Conservation (phyloP, 2,113 vertebrate genomes). For the Alligator mississippiensis region DNA sequence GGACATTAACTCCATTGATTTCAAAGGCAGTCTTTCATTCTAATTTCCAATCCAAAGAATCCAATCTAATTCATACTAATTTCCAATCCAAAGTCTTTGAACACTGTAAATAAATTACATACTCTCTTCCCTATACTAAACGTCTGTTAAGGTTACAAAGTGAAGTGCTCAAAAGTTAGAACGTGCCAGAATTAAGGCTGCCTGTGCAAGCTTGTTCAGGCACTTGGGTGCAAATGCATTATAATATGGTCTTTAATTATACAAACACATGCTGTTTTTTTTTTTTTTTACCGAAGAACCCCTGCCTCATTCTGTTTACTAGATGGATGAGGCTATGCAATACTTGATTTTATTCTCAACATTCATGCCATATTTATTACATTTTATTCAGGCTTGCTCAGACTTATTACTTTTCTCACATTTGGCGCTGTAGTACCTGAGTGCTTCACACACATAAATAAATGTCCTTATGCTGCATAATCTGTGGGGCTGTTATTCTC, state of each 20-base stretch:
- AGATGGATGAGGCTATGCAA: background rate
- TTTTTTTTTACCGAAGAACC: background rate
- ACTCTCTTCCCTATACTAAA: background rate
- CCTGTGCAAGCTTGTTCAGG: background rate
- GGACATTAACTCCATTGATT: background rate
- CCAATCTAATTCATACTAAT: background rate
- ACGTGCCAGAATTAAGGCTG: background rate
- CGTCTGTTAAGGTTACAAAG: background rate
- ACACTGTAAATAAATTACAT: background rate
- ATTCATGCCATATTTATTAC: background rate
- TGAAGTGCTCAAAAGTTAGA: background rate
- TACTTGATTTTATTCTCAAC: background rate
- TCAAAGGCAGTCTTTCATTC: background rate
- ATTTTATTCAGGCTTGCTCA: background rate
- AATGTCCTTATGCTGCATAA: constrained; percentile 9
- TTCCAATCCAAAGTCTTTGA: background rate
- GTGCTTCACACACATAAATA: background rate
- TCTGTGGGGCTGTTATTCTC: background rate
- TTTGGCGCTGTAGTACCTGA: background rate
- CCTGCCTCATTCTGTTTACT: background rate
- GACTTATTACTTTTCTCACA: background rate
- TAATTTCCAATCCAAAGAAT: background rate
- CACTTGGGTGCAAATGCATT: background rate
- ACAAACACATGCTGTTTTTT: no score
- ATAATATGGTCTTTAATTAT: background rate